Base-by-base conservation (phyloP, 2,888 invertebrate genomes). In the Psylliodes chrysocephalus region DNA sequence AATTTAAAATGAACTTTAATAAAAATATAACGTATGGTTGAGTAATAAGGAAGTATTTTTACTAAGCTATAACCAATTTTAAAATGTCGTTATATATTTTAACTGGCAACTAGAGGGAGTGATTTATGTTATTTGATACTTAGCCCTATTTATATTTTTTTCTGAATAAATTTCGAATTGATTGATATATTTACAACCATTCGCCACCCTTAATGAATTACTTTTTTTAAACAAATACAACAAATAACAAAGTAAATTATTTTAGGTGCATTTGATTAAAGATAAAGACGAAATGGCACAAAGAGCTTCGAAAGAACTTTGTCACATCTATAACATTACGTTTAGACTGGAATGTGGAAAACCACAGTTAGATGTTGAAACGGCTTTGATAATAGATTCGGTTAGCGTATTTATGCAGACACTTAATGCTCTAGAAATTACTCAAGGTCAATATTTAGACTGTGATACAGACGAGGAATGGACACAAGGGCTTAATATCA, bases 311-410 rank as follows among this genome's bases (percentile, higher is more conserved):
- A 82, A 40, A n/a, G 65, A 66, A 42, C 59, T 75, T 2, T 74
- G 64, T 40, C 35, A 30, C 33, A 35, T 64, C 60, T 83, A 52
- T 52, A 57, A 59, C 66, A 19, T 56, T 1, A 60, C 64, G 8
- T 64, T 60, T 22, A 64, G 51, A n/a, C 30, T 52, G 2, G 60
- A 64, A 40, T 64, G 64, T 12, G 60, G 60, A 2, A 52, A 35
- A 3, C 60, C 60, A 1, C 52, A 64, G 19, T 6, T 64, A 14
- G 57, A 60, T 33, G 53, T 91, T n/a, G 90, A 91, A 78, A 88
- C 92, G 66, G 95, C 94, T 8, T 84, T 96, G 66, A 87, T 94
- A 73, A 91, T 93, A 78, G 96, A 97, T 79, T 91, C 94, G 0
- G 91, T 96, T n/a, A 86, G 88, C 67, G 83, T 96, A 71, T 91